Percentiles rank a stretch among this genome's conserved stretches.
Conservation (phyloP, 2,113 vertebrate genomes). For the Barbus barbus region DNA sequence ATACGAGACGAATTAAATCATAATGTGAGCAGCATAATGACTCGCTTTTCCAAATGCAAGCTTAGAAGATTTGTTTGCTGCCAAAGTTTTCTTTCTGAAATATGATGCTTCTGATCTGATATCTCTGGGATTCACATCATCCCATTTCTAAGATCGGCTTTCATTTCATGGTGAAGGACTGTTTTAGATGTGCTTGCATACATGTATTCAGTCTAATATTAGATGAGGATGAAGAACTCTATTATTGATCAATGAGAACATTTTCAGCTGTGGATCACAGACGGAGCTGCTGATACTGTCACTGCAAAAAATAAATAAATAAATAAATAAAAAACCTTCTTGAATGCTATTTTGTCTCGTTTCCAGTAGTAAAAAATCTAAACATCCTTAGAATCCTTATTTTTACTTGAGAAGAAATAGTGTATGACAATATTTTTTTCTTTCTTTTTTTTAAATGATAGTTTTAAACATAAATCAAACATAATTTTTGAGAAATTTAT, state of each 20-base stretch:
- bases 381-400: background rate
- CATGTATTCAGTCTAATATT: background rate
- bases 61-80: constrained; percentile 35
- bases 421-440: background rate
- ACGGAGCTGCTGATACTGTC: background rate
- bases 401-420: background rate
- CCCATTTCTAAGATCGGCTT: background rate
- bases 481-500: background rate
- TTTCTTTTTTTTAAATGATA: background rate
- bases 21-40: constrained; percentile 8
- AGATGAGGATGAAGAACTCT: background rate
- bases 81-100: constrained; percentile 39
- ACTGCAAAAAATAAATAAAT: background rate
- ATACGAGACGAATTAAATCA: background rate
- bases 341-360: too few species aligned
- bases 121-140: constrained; percentile 15
- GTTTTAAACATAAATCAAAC: background rate
- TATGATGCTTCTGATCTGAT: constrained; percentile 2
- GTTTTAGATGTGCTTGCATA: constrained; percentile 5
- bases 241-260: background rate
- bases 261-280: background rate
- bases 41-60: background rate
- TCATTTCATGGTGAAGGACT: constrained; percentile 28
- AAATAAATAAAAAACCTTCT: too few species aligned
- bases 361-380: background rate